These are phyloP conservation scores for Cerastoderma edule DNA, from an alignment of 2,888 invertebrate genomes.

Conservation along the genomic window DNA sequence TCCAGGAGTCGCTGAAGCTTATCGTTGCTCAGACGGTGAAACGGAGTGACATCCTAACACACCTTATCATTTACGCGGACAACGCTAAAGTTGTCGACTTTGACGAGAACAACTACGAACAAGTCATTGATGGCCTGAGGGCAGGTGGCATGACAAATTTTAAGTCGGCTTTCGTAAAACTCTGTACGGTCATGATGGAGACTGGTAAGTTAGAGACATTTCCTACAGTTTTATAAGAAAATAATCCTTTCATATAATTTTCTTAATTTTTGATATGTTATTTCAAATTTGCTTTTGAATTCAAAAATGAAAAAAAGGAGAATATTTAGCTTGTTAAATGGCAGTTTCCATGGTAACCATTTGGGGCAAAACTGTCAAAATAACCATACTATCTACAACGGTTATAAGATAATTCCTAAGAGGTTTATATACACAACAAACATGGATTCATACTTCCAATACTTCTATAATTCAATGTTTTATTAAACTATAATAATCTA, in stretches of 20 bases:
- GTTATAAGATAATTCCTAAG: too few relatives aligned
- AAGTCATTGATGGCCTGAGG: slow-evolving; percentile 35
- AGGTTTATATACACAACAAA: too few relatives aligned
- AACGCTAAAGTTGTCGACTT: slow-evolving; percentile 43
- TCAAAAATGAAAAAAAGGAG: slow-evolving; percentile 38
- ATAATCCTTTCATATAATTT: too few relatives aligned
- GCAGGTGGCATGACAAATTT: slow-evolving; percentile 58
- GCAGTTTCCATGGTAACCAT: too few relatives aligned
- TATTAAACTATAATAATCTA: too few relatives aligned
- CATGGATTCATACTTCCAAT: too few relatives aligned
- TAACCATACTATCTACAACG: too few relatives aligned
- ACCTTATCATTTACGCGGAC: slow-evolving; percentile 58
- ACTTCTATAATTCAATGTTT: too few relatives aligned
- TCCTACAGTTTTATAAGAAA: too few relatives aligned
- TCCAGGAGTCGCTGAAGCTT: slow-evolving; percentile 56
- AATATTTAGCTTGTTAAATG: too few relatives aligned
- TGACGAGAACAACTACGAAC: slow-evolving; percentile 41
- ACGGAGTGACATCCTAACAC: slow-evolving; percentile 35
- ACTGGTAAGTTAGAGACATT: slow-evolving; percentile 9
- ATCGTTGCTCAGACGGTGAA: slow-evolving; percentile 50
- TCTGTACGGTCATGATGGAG: slow-evolving; percentile 9
- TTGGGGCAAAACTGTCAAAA: too few relatives aligned
- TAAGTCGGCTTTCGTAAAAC: slow-evolving; percentile 55
- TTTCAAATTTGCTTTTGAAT: slow-evolving; percentile 40
- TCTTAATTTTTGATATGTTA: too few relatives aligned